Evolutionary conservation across 2,888 invertebrate genomes (phyloP).

Genomic region (Saturnia pavonia): DNA sequence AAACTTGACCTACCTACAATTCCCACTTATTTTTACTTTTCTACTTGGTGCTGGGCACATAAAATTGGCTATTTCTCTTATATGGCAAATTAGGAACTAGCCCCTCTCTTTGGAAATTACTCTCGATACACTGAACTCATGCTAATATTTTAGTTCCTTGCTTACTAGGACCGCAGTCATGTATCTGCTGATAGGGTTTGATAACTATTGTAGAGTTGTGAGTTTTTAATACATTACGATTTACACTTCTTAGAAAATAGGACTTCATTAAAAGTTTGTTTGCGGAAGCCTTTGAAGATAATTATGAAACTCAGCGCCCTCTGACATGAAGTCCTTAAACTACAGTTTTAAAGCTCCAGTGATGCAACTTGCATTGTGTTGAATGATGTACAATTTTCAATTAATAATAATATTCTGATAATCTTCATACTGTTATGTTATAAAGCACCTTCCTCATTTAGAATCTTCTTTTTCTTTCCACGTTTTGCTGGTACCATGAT

Average conservation of each 20-base stretch:
- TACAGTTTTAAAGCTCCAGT: background rate
- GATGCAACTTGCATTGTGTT: conserved; percentile 1
- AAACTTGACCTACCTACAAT: no score
- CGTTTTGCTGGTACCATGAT: conserved; percentile 71
- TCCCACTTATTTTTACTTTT: no score
- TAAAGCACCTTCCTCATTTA: conserved; percentile 51
- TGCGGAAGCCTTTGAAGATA: background rate
- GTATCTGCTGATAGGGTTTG: no score
- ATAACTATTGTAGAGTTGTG: background rate
- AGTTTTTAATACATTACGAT: background rate
- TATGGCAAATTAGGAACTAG: no score
- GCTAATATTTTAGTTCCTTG: no score
- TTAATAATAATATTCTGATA: conserved; percentile 8
- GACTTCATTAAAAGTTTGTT: background rate
- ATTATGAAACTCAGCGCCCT: background rate
- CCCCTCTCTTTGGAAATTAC: no score
- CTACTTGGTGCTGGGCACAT: no score
- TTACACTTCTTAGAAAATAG: background rate
- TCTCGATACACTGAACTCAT: no score
- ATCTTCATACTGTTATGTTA: conserved; percentile 12
- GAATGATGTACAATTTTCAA: background rate
- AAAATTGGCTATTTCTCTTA: no score
- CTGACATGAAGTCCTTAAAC: background rate
- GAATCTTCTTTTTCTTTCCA: conserved; percentile 61
- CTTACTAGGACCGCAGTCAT: no score